A percentile compares a stretch with the other conserved stretches of the same genome.
These are phyloP conservation scores for Callospermophilus lateralis DNA, from an alignment of 2,113 vertebrate genomes.

Conservation along the genomic window DNA sequence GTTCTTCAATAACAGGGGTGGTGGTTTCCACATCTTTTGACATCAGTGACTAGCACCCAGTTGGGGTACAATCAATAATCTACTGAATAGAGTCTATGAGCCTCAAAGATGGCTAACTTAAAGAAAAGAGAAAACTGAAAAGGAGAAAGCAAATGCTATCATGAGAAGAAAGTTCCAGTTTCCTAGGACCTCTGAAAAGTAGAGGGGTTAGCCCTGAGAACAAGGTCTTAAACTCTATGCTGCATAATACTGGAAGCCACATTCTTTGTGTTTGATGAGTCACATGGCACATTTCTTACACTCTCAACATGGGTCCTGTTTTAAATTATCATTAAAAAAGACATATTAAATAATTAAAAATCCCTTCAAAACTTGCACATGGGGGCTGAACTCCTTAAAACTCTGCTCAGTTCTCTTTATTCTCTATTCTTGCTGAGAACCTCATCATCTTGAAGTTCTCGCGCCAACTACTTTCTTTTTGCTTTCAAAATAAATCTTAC, in stretches of 20 bases:
- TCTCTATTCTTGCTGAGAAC: background rate
- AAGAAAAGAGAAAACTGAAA: background rate
- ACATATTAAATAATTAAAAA: background rate
- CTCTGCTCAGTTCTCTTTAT: background rate
- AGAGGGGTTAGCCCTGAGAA: background rate
- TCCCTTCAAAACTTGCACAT: background rate
- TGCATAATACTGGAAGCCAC: rapidly evolving
- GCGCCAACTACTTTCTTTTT: background rate
- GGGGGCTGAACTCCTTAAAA: background rate
- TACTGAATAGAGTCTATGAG: background rate
- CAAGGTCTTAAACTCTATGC: background rate
- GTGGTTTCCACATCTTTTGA: background rate
- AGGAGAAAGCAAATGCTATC: background rate
- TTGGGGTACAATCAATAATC: background rate
- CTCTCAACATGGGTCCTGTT: background rate
- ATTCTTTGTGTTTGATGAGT: background rate
- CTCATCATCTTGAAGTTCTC: background rate
- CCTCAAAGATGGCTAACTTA: background rate
- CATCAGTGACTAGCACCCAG: background rate
- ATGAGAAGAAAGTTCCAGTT: background rate
- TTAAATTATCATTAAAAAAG: conserved; percentile 29
- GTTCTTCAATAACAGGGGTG: background rate
- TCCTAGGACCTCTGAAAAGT: background rate
- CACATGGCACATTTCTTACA: background rate
- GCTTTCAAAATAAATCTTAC: background rate